Base-by-base conservation (phyloP, 2,797 vertebrate genomes). In the Pterois miles region DNA sequence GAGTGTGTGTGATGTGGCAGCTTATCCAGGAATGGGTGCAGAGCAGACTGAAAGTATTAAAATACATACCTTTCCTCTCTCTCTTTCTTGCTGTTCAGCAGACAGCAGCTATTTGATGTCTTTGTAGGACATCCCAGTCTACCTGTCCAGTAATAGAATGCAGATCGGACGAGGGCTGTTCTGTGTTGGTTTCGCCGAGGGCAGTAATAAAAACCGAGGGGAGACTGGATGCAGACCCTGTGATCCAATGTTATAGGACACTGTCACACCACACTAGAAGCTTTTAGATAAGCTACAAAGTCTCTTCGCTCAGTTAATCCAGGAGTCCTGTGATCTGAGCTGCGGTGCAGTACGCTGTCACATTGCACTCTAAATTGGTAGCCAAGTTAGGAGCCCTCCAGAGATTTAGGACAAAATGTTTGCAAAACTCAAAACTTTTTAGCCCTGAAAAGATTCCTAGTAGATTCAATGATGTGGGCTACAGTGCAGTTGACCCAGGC, bases 271-370 rank as follows among this genome's bases (percentile, higher is more conserved):
- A 6, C 10, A 18, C 58, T 60, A 20, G 29, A 75, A 85, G 65
- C 29, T 86, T 83, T 76, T 13, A 86, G 80, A 85, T 86, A 81
- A 87, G 46, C 73, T 63, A 65, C 76, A 54, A 46, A 81, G 76
- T 79, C 62, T 59, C 60, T 71, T 77, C 25, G 29, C 71, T 79
- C 29, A 50, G 66, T 77, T 65, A 60, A 81, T 77, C 60, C 78
- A 18, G 53, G 13, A 64, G 50, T 71, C 67, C 62, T 86, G 59
- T 80, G 82, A 85, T 86, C 79, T 62, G 54, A 65, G 64, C 27
- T 40, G 48, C 22, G 27, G 27, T 63, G 34, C 78, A 56, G 69
- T 12, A 18, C 2, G 1, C 72, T 57, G 58, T 43, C 71, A 68
- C 18, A 14, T 69, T 68, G 43, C 68, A 69, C 65, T 65, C 64